Evolutionary conservation across 2,888 invertebrate genomes (phyloP).

Genomic region (Pinctada fucata): DNA sequence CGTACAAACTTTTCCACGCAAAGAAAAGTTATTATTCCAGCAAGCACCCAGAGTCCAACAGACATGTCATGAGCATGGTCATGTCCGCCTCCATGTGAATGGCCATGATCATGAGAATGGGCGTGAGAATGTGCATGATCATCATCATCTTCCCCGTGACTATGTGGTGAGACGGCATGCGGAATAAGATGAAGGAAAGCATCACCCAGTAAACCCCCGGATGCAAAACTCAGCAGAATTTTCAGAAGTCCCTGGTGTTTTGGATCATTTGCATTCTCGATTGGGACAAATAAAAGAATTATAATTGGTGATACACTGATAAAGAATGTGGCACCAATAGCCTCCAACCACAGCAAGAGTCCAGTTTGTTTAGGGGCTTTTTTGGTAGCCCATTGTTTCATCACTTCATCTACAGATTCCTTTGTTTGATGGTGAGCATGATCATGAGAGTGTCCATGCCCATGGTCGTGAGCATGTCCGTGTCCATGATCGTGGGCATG

Average conservation of each 20-base stretch:
- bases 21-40: conserved; percentile 94
- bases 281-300: conserved; percentile 93
- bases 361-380: conserved; percentile 58
- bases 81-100: conserved; percentile 50
- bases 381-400: conserved; percentile 30
- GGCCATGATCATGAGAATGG: conserved; percentile 76
- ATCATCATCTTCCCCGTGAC: conserved; percentile 70
- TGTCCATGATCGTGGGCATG: conserved; percentile 50
- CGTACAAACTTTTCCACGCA: conserved; percentile 89
- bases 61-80: conserved; percentile 85
- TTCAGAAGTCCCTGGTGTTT: conserved; percentile 92
- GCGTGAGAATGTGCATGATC: conserved; percentile 78
- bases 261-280: conserved; percentile 82
- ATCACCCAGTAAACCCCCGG: conserved; percentile 92
- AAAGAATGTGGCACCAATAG: conserved; percentile 91
- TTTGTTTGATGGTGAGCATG: conserved; percentile 39
- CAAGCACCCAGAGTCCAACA: conserved; percentile 95
- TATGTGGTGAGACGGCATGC: conserved; percentile 85
- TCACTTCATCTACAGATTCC: conserved; percentile 41
- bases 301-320: conserved; percentile 97
- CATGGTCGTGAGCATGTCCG: conserved; percentile 79
- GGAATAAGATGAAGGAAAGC: conserved; percentile 99
- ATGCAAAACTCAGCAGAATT: conserved; percentile 80
- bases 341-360: conserved; percentile 84
- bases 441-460: conserved; percentile 49